Conservation (phyloP, 2,797 vertebrate genomes). For the Choloepus didactylus region DNA sequence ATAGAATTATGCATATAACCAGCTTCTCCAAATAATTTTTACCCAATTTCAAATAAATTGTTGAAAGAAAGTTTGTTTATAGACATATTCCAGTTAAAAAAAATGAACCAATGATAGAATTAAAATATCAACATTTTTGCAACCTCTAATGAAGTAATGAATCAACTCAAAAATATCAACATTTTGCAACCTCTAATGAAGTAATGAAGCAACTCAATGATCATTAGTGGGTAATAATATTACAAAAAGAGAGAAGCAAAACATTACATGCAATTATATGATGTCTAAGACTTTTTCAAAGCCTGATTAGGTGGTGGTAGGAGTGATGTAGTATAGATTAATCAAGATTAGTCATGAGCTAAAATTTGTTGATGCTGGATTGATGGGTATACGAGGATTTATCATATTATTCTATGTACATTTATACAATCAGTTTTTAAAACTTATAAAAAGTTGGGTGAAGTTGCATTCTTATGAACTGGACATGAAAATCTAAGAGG, state of each 20-base stretch:
- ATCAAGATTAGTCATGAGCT: neutral
- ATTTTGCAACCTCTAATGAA: no score
- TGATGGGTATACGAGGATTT: neutral
- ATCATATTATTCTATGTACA: neutral
- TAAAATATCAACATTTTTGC: no score
- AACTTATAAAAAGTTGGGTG: neutral
- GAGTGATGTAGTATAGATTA: neutral
- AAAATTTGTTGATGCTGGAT: neutral
- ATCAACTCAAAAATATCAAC: neutral
- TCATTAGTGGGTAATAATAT: neutral
- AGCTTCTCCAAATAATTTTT: no score
- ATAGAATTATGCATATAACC: no score
- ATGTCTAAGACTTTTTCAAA: neutral
- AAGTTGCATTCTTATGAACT: slow-evolving; percentile 24
- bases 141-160: no score
- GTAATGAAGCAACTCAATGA: neutral
- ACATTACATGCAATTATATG: neutral
- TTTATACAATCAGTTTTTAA: slow-evolving; percentile 9
- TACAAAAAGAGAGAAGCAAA: neutral
- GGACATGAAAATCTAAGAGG: neutral
- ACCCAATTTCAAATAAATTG: no score
- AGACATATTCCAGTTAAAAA: no score
- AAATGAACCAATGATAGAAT: no score
- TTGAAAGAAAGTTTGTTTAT: no score
- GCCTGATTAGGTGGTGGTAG: neutral